Conservation (phyloP, 2,113 vertebrate species). For the Axis porcinus region DNA sequence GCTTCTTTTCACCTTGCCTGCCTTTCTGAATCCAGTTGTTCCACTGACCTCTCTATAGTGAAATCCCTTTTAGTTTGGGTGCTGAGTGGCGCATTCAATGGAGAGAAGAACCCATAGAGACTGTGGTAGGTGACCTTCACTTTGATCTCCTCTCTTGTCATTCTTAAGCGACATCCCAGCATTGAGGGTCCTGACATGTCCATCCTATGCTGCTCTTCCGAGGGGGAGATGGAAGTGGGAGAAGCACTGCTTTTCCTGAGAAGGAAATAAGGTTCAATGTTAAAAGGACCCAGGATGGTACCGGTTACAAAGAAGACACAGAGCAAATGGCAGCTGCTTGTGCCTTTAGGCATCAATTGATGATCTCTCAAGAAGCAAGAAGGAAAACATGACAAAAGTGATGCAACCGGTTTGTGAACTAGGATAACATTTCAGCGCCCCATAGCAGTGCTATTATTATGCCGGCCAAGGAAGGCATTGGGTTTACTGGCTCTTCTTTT, state of each 20-base stretch:
- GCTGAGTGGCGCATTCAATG: background rate
- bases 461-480: background rate
- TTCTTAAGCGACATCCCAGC: background rate
- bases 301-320: background rate
- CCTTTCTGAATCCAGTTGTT: background rate
- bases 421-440: background rate
- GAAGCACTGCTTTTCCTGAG: background rate
- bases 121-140: background rate
- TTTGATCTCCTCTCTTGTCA: background rate
- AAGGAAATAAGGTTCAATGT: background rate
- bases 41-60: background rate
- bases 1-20: background rate
- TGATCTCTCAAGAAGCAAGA: background rate
- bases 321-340: background rate
- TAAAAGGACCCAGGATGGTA: background rate
- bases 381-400: background rate
- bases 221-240: background rate
- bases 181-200: background rate
- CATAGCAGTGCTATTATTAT: background rate
- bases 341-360: background rate
- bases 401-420: background rate
- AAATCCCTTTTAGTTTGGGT: background rate
- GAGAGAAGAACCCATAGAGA: background rate
- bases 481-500: background rate
- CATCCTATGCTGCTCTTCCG: background rate